Percentiles rank a stretch among this genome's conserved stretches.
These are phyloP conservation scores for Pseudeuparius sepicola DNA, from an alignment of 2,888 invertebrate species.

Conservation along the genomic window DNA sequence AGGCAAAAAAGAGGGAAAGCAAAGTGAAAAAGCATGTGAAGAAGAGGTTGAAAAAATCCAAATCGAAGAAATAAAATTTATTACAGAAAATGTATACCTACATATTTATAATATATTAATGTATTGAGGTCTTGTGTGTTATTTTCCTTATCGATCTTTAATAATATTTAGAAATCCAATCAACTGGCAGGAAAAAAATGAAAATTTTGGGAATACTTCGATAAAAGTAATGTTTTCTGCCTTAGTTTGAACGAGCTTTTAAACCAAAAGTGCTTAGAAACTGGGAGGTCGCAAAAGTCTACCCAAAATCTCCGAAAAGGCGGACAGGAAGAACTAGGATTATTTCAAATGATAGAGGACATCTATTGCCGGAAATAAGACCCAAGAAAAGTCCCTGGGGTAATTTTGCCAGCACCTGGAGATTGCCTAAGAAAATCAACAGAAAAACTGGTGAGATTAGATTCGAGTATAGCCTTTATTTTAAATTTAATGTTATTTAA, in stretches of 20 bases:
- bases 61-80: slow-evolving; percentile 2
- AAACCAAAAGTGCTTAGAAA: slow-evolving; percentile 51
- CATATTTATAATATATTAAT: too few species aligned
- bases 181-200: too few species aligned
- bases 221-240: slow-evolving; percentile 16
- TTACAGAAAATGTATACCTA: too few species aligned
- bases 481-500: not conserved
- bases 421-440: slow-evolving; percentile 28
- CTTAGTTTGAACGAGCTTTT: slow-evolving; percentile 49
- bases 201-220: too few species aligned
- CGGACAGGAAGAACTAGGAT: slow-evolving; percentile 43
- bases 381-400: slow-evolving; percentile 46
- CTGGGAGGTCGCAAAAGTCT: slow-evolving; percentile 58
- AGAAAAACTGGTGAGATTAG: slow-evolving; percentile 26
- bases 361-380: slow-evolving; percentile 50
- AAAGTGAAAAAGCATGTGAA: slow-evolving; percentile 93
- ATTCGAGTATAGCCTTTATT: not conserved
- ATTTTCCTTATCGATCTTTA: too few species aligned
- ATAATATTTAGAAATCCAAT: too few species aligned
- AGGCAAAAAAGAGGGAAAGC: slow-evolving; percentile 77
- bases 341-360: slow-evolving; percentile 54
- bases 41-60: slow-evolving; percentile 49
- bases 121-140: too few species aligned
- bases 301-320: slow-evolving; percentile 44
- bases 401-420: slow-evolving; percentile 33